Evolutionary conservation across 2,888 invertebrate species (phyloP), one percentile per base, ranked within the genome.

Genomic region (Criorhina ranunculi): DNA sequence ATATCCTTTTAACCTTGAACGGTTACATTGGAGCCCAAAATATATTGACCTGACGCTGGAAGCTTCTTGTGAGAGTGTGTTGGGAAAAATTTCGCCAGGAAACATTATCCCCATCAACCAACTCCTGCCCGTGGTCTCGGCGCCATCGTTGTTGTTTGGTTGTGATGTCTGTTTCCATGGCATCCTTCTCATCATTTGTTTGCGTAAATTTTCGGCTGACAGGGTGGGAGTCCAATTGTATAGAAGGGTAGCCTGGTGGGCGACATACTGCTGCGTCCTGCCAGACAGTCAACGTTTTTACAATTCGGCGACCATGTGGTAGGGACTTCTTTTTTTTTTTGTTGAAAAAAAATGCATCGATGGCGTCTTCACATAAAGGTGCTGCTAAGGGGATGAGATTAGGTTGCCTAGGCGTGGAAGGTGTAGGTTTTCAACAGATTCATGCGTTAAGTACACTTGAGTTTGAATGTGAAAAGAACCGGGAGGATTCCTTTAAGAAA

Each of bases 1-100:
- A 91, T 91, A 91, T 91, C 91, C 91, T 91, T 91, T 91, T 91
- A 91, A 91, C 91, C 91, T 91, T 91, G 91, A 91, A 89, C 88
- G 87, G 88, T 88, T 88, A 90, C 90, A 90, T 89, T 89, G 89
- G 88, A 89, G 89, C 89, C 89, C 89, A 87, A 89, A 90, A 91
- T 90, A 89, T 91, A 90, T 90, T 91, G 91, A 91, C 91, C 91
- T 87, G 89, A 75, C 88, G 15, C 57, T 44, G 46, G 53, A 70
- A 55, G 69, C 24, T 4, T 46, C 64, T 55, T n/a, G n/a, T n/a
- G n/a, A n/a, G 49, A 44, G 17, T 49, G 19, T 19, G 29, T 44
- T 55, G 66, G 72, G 42, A 29, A 64, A 55, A 31, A 80, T 80
- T 85, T 80, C 51, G 85, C 75, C 79, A 85, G 85, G 85, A 85